Evolutionary conservation across 1,140 invertebrate species (phyloP), one percentile per base, ranked within the genome.

Genomic region (Linepithema humile): DNA sequence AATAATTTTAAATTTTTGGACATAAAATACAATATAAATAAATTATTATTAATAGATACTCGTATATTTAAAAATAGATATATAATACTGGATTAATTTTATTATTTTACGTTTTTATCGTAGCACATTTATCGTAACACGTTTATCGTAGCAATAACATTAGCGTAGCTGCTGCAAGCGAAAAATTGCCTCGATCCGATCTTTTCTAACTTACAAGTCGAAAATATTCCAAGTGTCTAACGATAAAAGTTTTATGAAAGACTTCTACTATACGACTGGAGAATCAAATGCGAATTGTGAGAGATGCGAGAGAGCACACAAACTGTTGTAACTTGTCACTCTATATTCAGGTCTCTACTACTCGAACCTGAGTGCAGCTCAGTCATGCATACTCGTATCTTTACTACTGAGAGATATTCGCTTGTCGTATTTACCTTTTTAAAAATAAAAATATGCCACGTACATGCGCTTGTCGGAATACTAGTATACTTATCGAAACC

Each of bases 341-440:
- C 10, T 26, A 40, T 32, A 80, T 80, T 80, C 75, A 55, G 48
- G 50, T 55, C 40, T 78, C 48, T 53, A 40, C 75, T 69, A 69
- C 75, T 69, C 12, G 32, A 78, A 17, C 17, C 59, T 26, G 60
- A 77, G 15, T 64, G 48, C 38, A 40, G 32, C 74, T 67, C 64
- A 17, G 45, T 40, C 48, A 35, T 20, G 20, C 10, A 53, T 67
- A 65, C 43, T 53, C 75, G 62, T 32, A 35, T 2, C 17, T 32
- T 43, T 23, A 43, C 62, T 78, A 78, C 62, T 78, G 75, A 80
- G 26, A 53, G 32, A 53, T n/a, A 50, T 48, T 55, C 64, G 10
- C 62, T 67, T 12, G 12, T 43, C 20, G 45, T 10, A 20, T 55
- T 38, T 29, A 17, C 12, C n/a, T n/a, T n/a, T n/a, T n/a, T n/a